Evolutionary conservation across 2,888 invertebrate species (phyloP), one percentile per base, ranked within the genome.

Genomic region (Pollenia amentaria): DNA sequence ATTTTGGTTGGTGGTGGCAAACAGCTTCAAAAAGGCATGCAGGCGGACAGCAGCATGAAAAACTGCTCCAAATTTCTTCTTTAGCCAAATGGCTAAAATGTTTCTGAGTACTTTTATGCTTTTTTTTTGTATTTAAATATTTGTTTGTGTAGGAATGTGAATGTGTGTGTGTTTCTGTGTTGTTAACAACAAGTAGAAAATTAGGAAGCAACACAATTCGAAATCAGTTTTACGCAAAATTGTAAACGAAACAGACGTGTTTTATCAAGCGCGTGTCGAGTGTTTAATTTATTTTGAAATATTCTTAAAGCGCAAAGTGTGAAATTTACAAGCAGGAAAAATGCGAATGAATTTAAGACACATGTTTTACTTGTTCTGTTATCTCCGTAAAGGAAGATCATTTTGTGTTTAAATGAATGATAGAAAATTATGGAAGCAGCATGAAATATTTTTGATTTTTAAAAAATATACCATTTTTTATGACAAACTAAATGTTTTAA

Each of bases 101-200:
- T 38, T 55, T 46, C 6, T 16, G 38, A 18, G 60, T 18, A 38
- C 16, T 18, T 14, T n/a, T 14, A 3, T 62, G 62, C 6, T 3
- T 29, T 29, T 1, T 29, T 1, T 29, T 21, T 2, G 29, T 2
- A 2, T 29, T 3, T 29, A 29, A 29, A 29, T 29, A 6, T 29
- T 29, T 29, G 29, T 29, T 60, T 8, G 53, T 44, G n/a, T 78
- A 38, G 44, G 18, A 3, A 6, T 53, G 21, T 77, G 55, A 14
- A 57, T 18, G n/a, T 62, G 16, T 51, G 53, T 65, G 9, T 64
- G 46, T 12, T 57, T 55, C 4, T 64, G 18, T 65, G 64, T 81
- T 85, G 80, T 85, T 85, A 82, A 85, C 86, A 86, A 86, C 86
- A 83, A 86, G 86, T 86, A 83, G 83, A 86, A 83, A 79, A 51